phyloP scores from a whole-genome alignment of 2,797 vertebrate genomes.

The Aselliscus stoliczkanus region DNA sequence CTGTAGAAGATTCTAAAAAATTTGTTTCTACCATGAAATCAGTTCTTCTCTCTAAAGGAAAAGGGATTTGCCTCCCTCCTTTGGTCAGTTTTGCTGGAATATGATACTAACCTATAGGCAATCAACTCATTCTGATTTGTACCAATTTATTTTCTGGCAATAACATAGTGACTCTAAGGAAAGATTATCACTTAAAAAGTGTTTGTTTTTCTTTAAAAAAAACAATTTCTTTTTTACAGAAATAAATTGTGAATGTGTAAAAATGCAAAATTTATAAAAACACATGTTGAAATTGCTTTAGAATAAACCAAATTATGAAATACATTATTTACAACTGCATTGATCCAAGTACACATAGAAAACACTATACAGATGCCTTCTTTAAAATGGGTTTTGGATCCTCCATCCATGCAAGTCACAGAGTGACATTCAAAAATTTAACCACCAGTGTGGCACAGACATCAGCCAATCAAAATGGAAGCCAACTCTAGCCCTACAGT shows the following conservation, averaged over 20 bases:
- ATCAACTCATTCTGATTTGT: constrained; percentile 53
- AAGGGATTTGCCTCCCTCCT: not conserved
- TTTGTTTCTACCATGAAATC: constrained; percentile 46
- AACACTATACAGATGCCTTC: not conserved
- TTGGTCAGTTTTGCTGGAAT: constrained; percentile 36
- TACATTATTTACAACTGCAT: constrained; percentile 3
- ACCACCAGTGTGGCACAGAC: not conserved
- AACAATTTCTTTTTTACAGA: not conserved
- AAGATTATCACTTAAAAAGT: not conserved
- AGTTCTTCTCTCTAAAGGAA: constrained; percentile 48
- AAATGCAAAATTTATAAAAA: not conserved
- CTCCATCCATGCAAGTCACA: not conserved
- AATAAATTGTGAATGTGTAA: constrained; percentile 44
- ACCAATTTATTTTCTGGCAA: constrained; percentile 28
- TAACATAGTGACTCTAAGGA: constrained; percentile 24
- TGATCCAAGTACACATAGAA: not conserved
- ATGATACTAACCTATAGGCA: constrained; percentile 57
- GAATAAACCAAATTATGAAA: not conserved
- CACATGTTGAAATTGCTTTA: constrained; percentile 7
- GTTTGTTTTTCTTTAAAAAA: no score
- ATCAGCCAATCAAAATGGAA: not conserved
- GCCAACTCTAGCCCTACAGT: not conserved
- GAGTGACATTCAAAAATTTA: not conserved
- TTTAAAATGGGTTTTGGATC: constrained; percentile 6
- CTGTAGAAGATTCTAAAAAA: constrained; percentile 43